Evolutionary conservation across 2,113 vertebrate species (phyloP).

Genomic region (Antechinus stuartii): DNA sequence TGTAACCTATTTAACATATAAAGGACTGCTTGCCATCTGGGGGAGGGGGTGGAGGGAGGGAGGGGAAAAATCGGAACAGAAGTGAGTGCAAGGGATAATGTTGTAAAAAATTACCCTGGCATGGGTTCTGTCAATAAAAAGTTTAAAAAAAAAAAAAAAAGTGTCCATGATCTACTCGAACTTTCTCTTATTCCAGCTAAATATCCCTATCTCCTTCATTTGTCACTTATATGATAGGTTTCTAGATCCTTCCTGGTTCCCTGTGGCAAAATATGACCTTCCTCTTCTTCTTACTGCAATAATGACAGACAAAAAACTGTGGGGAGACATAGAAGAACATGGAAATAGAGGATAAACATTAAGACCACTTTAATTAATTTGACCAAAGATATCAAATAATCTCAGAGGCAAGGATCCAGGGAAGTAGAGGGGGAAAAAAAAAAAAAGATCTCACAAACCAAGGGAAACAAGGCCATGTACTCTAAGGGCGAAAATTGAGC

Average conservation of each 20-base stretch:
- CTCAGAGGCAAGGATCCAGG: constrained; percentile 16
- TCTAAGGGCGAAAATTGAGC: no score
- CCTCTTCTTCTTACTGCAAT: not conserved
- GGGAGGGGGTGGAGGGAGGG: no score
- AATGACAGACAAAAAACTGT: not conserved
- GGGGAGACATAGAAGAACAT: not conserved
- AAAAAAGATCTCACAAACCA: not conserved
- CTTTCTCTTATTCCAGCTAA: not conserved
- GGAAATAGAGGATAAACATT: not conserved
- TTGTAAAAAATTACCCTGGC: no score
- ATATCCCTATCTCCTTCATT: not conserved
- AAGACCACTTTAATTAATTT: constrained; percentile 12
- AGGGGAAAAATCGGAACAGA: no score
- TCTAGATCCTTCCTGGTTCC: not conserved
- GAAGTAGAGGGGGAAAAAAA: not conserved
- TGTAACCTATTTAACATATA: no score
- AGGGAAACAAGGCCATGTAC: not conserved
- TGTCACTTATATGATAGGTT: not conserved
- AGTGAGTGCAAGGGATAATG: no score
- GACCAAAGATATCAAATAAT: constrained; percentile 37
- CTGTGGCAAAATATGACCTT: not conserved
- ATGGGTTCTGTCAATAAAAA: no score
- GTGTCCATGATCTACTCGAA: not conserved
- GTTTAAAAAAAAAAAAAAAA: no score
- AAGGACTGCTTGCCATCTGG: no score